Base-by-base conservation (phyloP, 2,888 invertebrate species). In the Drosophila pseudotalamancana region DNA sequence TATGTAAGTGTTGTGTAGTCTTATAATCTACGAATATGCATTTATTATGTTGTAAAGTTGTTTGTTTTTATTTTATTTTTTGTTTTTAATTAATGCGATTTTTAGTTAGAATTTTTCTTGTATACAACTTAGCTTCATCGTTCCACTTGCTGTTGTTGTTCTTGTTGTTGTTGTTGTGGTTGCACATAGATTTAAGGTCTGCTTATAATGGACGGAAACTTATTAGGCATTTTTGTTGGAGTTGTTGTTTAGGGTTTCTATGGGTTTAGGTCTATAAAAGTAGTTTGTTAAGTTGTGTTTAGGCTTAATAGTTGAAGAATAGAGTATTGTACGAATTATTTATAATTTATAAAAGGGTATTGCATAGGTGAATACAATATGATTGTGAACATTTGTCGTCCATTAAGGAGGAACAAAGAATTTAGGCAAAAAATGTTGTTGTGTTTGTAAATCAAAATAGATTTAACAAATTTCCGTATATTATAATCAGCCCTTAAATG, bases 191-290 rank as follows among this genome's bases (percentile, higher is more conserved):
- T 88, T 90, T 90, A 91, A 90, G 91, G 90, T 90, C 90, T 90
- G 90, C 87, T 90, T 90, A 91, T 91, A 90, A 90, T 91, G 90
- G 90, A 90, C 90, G 90, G 90, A 90, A 91, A 90, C 89, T 90
- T 89, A 90, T 90, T 90, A 89, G 89, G 89, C 89, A 88, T 89
- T 76, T 76, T 66, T 66, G 77, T 76, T 77, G 74, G 62, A 72
- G 72, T 75, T 68, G 45, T 63, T 72, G 37, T 42, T 63, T 49
- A 57, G 48, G 49, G 39, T 55, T 74, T 63, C 77, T 66, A 80
- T 80, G 55, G 77, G 73, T 71, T 53, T 76, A 63, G 57, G 61
- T 51, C 54, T 64, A 71, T 54, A 69, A 56, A 74, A 74, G 54
- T 49, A 53, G 40, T 57, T 54, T 62, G 51, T 66, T 59, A 77